Base-by-base conservation (phyloP, 2,113 vertebrate species). In the Cephalopterus ornatus region DNA sequence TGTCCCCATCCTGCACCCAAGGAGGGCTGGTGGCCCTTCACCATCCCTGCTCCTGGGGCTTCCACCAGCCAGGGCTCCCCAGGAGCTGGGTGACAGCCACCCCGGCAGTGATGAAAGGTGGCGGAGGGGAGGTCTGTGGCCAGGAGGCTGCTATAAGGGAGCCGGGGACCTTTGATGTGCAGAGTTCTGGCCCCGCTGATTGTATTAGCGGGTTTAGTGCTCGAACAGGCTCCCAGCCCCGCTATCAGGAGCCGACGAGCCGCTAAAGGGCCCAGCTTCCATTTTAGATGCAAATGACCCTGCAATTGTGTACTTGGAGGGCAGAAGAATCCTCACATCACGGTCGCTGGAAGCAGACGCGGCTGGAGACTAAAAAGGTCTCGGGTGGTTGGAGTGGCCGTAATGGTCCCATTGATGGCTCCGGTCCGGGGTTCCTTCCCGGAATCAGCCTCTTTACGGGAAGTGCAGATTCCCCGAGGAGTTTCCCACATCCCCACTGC, bases 231-330 rank as follows among this genome's bases (percentile, higher is more conserved):
- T 89, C 65, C 70, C 62, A 44, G 93, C 75, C 62, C 58, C 5
- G 55, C 72, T 96, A 95, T 94, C 96, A 85, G 89, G 63, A 73
- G 83, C 59, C 76, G 86, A 97, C 52, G 56, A 95, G 82, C 85
- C 56, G 88, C 88, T 93, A 83, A 96, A 89, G 42, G n/a, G 63
- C 82, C 67, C 82, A 37, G 35, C 52, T 93, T 68, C 55, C 47
- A 88, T 96, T 96, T 94, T 90, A 95, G 63, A 92, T 97, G 93
- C 93, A 95, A 97, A 96, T 96, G 35, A 90, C 59, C 88, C 85
- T 56, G 85, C 89, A 95, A 88, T 95, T 96, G 94, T 94, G 94
- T 91, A 96, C 78, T 96, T 21, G 67, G 67, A 85, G 39, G 71
- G 32, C 55, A 95, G 56, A 92, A 93, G 72, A 94, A 90, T 76